phyloP scores from a whole-genome alignment of 1,140 invertebrate species.

The Adoxophyes honmai region DNA sequence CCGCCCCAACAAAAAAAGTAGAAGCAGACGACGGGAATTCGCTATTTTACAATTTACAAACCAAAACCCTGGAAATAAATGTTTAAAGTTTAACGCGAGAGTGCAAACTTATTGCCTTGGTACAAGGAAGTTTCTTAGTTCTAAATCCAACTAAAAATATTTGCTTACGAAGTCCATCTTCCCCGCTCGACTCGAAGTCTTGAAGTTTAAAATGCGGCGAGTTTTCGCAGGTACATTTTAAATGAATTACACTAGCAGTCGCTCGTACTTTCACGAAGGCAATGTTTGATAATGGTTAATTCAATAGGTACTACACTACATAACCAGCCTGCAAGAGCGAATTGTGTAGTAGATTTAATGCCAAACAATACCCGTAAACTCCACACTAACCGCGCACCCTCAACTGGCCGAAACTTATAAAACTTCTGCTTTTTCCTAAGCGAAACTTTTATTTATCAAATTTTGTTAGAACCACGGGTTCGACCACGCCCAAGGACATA shows the following conservation, averaged over 20 bases:
- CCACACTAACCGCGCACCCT: neutral
- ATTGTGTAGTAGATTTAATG: too few relatives aligned
- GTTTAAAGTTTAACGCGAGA: constrained; percentile 8
- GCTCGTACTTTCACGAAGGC: too few relatives aligned
- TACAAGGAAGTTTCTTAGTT: neutral
- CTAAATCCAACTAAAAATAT: constrained; percentile 7
- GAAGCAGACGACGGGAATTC: constrained; percentile 34
- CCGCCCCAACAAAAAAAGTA: constrained; percentile 43
- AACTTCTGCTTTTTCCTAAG: constrained; percentile 37
- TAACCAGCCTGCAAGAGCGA: too few relatives aligned
- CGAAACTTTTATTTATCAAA: constrained; percentile 53
- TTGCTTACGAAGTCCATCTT: constrained; percentile 9
- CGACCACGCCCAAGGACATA: constrained; percentile 29
- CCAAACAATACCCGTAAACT: too few relatives aligned
- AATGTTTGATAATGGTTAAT: too few relatives aligned
- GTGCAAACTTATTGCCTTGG: constrained; percentile 7
- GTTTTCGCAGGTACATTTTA: too few relatives aligned
- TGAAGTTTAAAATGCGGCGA: too few relatives aligned
- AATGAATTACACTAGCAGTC: too few relatives aligned
- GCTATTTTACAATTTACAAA: constrained; percentile 25
- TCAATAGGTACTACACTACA: too few relatives aligned
- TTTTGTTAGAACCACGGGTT: constrained; percentile 38
- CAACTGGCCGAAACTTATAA: constrained; percentile 30
- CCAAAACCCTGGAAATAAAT: constrained; percentile 19
- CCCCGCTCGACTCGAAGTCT: neutral